Evolutionary conservation across 2,797 vertebrate species (phyloP).

Genomic region (Hippopotamyrus pictus): DNA sequence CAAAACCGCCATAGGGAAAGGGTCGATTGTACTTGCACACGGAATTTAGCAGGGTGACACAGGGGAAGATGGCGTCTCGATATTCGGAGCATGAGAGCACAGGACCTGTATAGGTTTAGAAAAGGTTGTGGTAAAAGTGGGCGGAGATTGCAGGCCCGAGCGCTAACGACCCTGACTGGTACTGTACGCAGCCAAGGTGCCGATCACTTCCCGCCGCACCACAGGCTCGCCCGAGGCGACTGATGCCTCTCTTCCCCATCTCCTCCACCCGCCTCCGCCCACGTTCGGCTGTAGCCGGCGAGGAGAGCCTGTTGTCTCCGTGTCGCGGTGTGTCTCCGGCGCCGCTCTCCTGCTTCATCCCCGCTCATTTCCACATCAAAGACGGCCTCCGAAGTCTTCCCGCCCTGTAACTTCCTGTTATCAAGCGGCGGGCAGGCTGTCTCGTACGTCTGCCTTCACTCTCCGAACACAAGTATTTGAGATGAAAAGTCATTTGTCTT

Average conservation of each 20-base stretch:
- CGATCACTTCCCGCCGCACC: constrained; percentile 23
- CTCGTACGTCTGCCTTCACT: constrained; percentile 31
- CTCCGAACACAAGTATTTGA: constrained; percentile 35
- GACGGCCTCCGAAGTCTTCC: constrained; percentile 37
- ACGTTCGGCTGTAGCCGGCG: constrained; percentile 34
- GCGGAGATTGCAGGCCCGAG: neutral
- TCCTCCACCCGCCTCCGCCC: constrained; percentile 34
- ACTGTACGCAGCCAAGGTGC: neutral
- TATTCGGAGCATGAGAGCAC: neutral
- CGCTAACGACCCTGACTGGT: neutral
- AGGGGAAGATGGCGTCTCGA: neutral
- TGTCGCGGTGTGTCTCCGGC: constrained; percentile 45
- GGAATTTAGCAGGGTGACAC: neutral
- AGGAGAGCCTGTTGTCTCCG: constrained; percentile 38
- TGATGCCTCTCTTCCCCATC: constrained; percentile 38
- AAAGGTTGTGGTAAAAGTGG: neutral
- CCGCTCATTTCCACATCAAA: constrained; percentile 41
- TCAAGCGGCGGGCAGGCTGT: constrained; percentile 42
- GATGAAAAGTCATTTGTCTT: neutral
- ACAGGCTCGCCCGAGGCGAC: constrained; percentile 36
- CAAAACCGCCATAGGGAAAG: neutral
- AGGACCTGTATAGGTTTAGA: neutral
- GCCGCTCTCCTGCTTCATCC: constrained; percentile 26
- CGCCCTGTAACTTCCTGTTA: constrained; percentile 40
- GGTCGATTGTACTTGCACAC: neutral